Evolutionary conservation across 2,113 vertebrate species (phyloP).

Genomic region (Natator depressus): DNA sequence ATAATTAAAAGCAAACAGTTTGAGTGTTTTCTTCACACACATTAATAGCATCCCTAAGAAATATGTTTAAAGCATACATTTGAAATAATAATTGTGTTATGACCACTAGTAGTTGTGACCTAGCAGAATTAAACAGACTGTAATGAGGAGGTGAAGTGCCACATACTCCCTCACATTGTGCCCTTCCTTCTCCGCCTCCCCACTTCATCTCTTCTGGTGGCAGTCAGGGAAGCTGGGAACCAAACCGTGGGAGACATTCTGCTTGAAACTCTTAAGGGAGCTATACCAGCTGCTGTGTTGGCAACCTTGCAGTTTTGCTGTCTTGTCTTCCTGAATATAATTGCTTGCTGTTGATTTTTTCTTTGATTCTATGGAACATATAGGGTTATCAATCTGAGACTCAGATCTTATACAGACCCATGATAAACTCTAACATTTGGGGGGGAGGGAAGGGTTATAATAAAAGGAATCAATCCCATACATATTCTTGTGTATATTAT

Average conservation of each 20-base stretch:
- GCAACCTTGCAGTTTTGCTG: constrained; percentile 5
- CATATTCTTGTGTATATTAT: background rate
- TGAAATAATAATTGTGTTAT: background rate
- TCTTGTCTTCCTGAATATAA: constrained; percentile 28
- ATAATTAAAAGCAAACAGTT: constrained; percentile 51
- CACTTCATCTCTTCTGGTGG: background rate
- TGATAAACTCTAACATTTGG: background rate
- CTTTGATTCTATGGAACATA: constrained; percentile 19
- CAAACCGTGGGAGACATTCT: constrained; percentile 11
- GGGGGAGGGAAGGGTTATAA: background rate
- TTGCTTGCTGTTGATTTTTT: background rate
- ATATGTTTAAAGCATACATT: constrained; percentile 60
- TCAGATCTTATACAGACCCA: background rate
- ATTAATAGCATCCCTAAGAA: constrained; percentile 61
- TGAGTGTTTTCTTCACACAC: constrained; percentile 63
- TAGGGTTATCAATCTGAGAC: background rate
- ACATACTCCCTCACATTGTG: background rate
- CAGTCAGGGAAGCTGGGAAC: background rate
- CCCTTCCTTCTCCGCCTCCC: background rate
- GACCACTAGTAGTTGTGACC: constrained; percentile 48
- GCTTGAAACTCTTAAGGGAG: background rate
- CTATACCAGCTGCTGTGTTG: constrained; percentile 61
- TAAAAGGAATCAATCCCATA: constrained; percentile 22
- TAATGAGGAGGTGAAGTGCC: background rate
- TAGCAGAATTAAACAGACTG: constrained; percentile 31